Percentiles rank a stretch among this genome's conserved stretches.
Conservation (phyloP, 2,888 invertebrate species). For the Morpho helenor region DNA sequence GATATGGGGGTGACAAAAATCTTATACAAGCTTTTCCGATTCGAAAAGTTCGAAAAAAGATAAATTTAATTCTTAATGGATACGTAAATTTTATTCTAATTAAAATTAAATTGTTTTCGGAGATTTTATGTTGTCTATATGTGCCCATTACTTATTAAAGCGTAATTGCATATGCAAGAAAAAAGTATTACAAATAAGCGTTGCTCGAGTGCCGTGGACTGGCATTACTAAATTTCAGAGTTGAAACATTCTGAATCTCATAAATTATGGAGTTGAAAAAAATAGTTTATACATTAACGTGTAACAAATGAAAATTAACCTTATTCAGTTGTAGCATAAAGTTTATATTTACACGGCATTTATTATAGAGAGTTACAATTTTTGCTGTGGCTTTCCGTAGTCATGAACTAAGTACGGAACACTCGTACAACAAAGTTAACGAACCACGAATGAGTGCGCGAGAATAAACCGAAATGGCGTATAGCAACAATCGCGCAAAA, state of each 20-base stretch:
- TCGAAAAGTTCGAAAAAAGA: too few relatives aligned
- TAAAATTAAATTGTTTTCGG: too few relatives aligned
- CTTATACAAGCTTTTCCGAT: too few relatives aligned
- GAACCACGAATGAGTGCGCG: slow-evolving; percentile 68
- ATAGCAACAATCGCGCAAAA: slow-evolving; percentile 70
- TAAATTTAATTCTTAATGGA: too few relatives aligned
- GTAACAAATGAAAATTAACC: slow-evolving; percentile 2
- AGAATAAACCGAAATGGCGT: slow-evolving; percentile 62
- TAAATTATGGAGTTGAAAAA: slow-evolving; percentile 23
- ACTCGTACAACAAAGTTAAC: slow-evolving; percentile 71
- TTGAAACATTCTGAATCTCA: slow-evolving; percentile 26
- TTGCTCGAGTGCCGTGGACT: too few relatives aligned
- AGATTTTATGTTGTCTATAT: too few relatives aligned
- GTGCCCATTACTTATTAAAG: too few relatives aligned
- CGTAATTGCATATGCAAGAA: not conserved
- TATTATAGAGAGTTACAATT: slow-evolving; percentile 25
- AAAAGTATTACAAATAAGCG: not conserved
- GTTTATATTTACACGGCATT: slow-evolving; percentile 5
- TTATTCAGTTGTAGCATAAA: not conserved
- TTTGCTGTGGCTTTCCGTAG: slow-evolving; percentile 35
- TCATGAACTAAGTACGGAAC: slow-evolving; percentile 62
- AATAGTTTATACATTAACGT: slow-evolving; percentile 16
- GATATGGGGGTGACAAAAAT: too few relatives aligned
- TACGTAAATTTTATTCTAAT: too few relatives aligned
- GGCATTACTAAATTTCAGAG: slow-evolving; percentile 25